Evolutionary conservation across 2,888 invertebrate species (phyloP), one percentile per base, ranked within the genome.

Genomic region (Chymomyza amoena): DNA sequence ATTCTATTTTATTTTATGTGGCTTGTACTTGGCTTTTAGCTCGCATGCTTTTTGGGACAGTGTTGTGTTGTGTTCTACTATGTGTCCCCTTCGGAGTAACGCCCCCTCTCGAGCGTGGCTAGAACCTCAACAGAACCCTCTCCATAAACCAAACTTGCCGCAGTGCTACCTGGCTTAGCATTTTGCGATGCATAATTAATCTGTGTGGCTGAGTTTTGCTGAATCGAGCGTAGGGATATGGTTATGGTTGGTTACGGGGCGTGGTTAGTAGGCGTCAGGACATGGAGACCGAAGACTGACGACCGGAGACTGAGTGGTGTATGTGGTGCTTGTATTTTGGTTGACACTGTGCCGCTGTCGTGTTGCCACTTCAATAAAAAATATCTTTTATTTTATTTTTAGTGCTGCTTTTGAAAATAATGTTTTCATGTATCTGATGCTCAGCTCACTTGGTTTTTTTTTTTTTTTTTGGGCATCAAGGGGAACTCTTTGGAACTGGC

Each of bases 141-240:
- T 36, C 36, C 4, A 32, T 32, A 13, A 2, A 4, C 13, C 39
- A 45, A 45, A 45, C 39, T 45, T 45, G 39, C 13, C 39, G 39
- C 32, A 52, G 61, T 72, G 78, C 77, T 81, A 88, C 79, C 87
- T 88, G 88, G 83, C 88, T 84, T 86, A 88, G 83, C 83, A 86
- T 84, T 83, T 84, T 81, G 83, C 83, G 87, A 84, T 88, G 83
- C 83, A 84, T 84, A 84, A 84, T 84, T 84, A 84, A 84, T 84
- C 77, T 77, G 87, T 70, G 66, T 57, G 57, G 57, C 25, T 57
- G 16, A 18, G 52, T 54, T 54, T 5, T 18, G 52, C 16, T 54
- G 51, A 51, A 15, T 15, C 51, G 51, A 15, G 28, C n/a, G 59
- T 25, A 25, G 25, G 28, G n/a, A 45, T 15, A 15, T 64, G 71